phyloP scores from a whole-genome alignment of 2,888 invertebrate genomes.

The Myopa tessellatipennis region DNA sequence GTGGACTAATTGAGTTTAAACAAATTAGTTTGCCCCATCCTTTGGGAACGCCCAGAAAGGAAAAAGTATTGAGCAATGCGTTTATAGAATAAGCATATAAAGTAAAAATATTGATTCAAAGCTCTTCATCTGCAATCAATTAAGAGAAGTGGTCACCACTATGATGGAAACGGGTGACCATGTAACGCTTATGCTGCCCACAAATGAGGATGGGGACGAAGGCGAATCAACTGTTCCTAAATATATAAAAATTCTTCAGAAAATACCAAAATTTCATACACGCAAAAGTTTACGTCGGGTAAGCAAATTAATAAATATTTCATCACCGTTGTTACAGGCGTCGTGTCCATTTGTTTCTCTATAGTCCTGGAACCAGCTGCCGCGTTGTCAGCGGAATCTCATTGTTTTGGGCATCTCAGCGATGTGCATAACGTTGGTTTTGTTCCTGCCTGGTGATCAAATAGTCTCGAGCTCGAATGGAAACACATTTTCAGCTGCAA shows the following conservation, averaged over 20 bases:
- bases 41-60: neutral
- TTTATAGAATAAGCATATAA: neutral
- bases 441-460: conserved; percentile 70
- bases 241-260: conserved; percentile 27
- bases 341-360: conserved; percentile 40
- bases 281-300: conserved; percentile 66
- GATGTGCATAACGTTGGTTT: conserved; percentile 72
- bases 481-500: conserved; percentile 44
- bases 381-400: conserved; percentile 83
- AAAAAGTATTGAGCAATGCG: neutral
- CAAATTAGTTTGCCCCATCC: no score
- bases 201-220: conserved; percentile 49
- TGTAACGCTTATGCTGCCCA: conserved; percentile 60
- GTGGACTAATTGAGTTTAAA: no score
- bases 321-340: neutral
- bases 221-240: conserved; percentile 22
- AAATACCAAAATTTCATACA: conserved; percentile 47
- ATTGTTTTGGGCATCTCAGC: conserved; percentile 75
- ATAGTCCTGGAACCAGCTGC: conserved; percentile 88
- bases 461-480: conserved; percentile 51
- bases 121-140: neutral
- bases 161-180: conserved; percentile 61
- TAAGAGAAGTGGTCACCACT: neutral
- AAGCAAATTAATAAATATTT: conserved; percentile 40
- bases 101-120: conserved; percentile 19